A percentile compares a stretch with the other conserved stretches of the same genome.
phyloP scores from a whole-genome alignment of 2,113 vertebrate species.

The Vulpes lagopus region DNA sequence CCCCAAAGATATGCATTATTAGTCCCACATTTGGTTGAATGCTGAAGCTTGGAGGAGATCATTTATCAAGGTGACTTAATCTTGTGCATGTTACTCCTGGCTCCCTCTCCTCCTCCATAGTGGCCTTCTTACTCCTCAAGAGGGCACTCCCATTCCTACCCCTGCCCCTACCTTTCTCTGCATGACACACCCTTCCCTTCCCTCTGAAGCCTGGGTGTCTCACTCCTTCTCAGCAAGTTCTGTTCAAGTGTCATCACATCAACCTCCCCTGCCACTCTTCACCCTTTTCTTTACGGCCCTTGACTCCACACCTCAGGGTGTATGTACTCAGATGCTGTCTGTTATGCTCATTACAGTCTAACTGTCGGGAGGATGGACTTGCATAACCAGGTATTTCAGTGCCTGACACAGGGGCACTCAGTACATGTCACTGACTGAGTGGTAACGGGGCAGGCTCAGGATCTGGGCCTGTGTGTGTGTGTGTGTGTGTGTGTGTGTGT shows the following conservation, averaged over 20 bases:
- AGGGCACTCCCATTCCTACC: too few species aligned
- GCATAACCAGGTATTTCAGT: accelerated
- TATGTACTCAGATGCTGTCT: accelerated
- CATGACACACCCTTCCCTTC: accelerated
- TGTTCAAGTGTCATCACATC: not conserved
- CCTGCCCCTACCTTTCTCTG: not conserved
- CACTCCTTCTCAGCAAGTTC: not conserved
- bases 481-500: not conserved
- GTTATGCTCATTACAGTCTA: accelerated
- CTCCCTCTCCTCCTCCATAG: accelerated
- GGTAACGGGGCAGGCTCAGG: accelerated
- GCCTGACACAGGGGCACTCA: not conserved
- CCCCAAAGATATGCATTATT: not conserved
- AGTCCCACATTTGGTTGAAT: not conserved
- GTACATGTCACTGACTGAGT: not conserved
- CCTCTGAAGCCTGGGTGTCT: not conserved
- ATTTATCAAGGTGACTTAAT: not conserved
- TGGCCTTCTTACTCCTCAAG: accelerated
- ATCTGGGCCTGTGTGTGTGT: not conserved
- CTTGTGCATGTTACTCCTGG: not conserved
- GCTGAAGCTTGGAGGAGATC: not conserved
- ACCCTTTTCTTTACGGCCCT: not conserved
- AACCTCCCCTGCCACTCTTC: not conserved
- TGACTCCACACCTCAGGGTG: accelerated
- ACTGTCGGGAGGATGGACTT: not conserved